Evolutionary conservation across 2,888 invertebrate species (phyloP), one percentile per base, ranked within the genome.

Genomic region (Bimastos eiseni): DNA sequence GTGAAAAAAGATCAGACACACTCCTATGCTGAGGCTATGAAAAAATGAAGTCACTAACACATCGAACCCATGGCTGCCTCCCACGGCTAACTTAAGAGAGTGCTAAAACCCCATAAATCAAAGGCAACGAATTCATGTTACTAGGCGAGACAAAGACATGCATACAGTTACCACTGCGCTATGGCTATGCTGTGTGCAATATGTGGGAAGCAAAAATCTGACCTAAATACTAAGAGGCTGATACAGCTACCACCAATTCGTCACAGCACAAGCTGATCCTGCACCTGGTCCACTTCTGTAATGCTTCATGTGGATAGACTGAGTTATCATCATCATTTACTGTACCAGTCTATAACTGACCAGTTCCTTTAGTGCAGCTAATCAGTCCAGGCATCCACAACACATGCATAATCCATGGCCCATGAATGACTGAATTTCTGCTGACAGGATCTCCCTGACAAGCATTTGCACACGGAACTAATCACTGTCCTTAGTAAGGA

Each of bases 211-310:
- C 30, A 70, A n/a, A 30, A 3, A 70, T 70, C n/a, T n/a, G 70
- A 70, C 70, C 70, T 70, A 70, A 70, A 70, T 70, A n/a, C n/a
- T 11, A 70, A 70, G 70, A 70, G 70, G 70, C 70, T 70, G 70
- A 70, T 5, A 70, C 70, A 70, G 70, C 70, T n/a, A 70, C n/a
- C 70, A 70, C 13, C 5, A 11, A 70, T n/a, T 70, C 8, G 70
- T 70, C 70, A 70, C 70, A 70, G n/a, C n/a, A 70, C 24, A 49
- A 70, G 70, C 70, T 11, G n/a, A 30, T 70, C 30, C n/a, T 70
- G 70, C 70, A 70, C 70, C 70, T 70, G 70, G 70, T 70, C 70
- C 70, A 70, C 70, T 70, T 70, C 70, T 70, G 70, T 70, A 70
- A 70, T 70, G 70, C 70, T 70, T 70, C 70, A 70, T 11, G 30